These are phyloP conservation scores for Paramormyrops hopkinsi DNA, from an alignment of 2,797 vertebrate species.

Conservation along the genomic window DNA sequence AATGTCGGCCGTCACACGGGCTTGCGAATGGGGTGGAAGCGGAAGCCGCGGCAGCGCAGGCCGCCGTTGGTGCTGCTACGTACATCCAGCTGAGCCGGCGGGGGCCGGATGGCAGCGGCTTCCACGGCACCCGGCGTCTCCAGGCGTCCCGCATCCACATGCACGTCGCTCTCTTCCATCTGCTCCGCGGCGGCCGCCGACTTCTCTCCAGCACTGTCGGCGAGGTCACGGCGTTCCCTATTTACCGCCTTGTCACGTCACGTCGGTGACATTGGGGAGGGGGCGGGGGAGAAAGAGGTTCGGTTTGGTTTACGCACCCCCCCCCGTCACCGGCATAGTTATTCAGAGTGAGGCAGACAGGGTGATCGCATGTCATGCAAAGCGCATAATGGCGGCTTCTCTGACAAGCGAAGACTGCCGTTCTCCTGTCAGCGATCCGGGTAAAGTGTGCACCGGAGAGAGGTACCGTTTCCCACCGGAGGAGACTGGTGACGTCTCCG, in stretches of 20 bases:
- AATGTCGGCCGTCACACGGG: background rate
- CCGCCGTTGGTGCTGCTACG: too few species aligned
- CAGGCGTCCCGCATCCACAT: background rate
- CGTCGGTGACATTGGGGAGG: background rate
- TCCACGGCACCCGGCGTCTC: background rate
- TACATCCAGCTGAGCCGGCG: background rate
- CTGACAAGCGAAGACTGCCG: background rate
- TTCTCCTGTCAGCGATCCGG: background rate
- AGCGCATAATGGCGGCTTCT: background rate
- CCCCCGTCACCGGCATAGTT: background rate
- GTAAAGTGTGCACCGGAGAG: background rate
- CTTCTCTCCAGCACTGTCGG: conserved; percentile 27
- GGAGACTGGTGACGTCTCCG: background rate
- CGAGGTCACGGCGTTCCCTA: background rate
- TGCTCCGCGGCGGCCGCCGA: conserved; percentile 9
- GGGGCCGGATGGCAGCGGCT: background rate
- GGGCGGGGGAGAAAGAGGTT: background rate
- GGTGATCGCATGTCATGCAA: background rate
- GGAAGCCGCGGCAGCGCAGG: background rate
- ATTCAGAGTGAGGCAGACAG: background rate
- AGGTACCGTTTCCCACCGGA: background rate
- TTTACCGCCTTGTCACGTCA: conserved; percentile 5
- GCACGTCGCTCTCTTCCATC: background rate
- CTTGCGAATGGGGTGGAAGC: background rate
- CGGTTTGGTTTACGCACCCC: background rate